These are phyloP conservation scores for Pyrochroa serraticornis DNA, from an alignment of 2,888 invertebrate species.

Conservation along the genomic window DNA sequence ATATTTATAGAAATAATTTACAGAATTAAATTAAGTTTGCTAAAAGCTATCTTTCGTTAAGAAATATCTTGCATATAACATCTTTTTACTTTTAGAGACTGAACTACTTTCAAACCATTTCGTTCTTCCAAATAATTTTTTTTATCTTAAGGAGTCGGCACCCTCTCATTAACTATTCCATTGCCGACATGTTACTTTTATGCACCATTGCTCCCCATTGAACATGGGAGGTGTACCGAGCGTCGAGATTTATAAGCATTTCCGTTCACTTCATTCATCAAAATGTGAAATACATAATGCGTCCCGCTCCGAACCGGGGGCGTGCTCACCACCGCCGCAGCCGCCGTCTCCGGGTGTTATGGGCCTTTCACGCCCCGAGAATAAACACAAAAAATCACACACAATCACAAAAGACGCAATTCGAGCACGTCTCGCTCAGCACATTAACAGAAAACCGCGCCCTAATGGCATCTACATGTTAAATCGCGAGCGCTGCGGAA, in stretches of 20 bases:
- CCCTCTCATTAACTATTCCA: constrained; percentile 16
- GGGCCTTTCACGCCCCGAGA: constrained; percentile 20
- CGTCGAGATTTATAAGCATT: constrained; percentile 23
- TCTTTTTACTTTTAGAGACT: too few species aligned
- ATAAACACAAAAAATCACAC: constrained; percentile 25
- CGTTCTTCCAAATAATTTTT: too few species aligned
- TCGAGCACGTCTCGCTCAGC: constrained; percentile 18
- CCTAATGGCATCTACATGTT: constrained; percentile 26
- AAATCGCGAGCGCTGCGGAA: constrained; percentile 16
- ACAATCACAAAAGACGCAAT: constrained; percentile 19
- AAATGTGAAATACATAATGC: constrained; percentile 33
- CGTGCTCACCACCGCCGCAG: constrained; percentile 12
- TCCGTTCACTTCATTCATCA: constrained; percentile 34
- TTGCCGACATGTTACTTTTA: constrained; percentile 15
- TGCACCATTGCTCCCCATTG: constrained; percentile 24
- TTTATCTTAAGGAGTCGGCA: not conserved
- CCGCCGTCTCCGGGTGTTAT: not conserved
- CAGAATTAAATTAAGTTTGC: too few species aligned
- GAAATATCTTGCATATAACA: too few species aligned
- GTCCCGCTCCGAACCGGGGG: not conserved
- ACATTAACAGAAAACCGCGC: constrained; percentile 20
- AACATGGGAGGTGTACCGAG: constrained; percentile 12
- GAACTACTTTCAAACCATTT: too few species aligned
- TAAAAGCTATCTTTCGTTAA: too few species aligned
- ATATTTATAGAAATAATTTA: too few species aligned